phyloP scores from a whole-genome alignment of 2,113 vertebrate species.

The Oncorhynchus mykiss region DNA sequence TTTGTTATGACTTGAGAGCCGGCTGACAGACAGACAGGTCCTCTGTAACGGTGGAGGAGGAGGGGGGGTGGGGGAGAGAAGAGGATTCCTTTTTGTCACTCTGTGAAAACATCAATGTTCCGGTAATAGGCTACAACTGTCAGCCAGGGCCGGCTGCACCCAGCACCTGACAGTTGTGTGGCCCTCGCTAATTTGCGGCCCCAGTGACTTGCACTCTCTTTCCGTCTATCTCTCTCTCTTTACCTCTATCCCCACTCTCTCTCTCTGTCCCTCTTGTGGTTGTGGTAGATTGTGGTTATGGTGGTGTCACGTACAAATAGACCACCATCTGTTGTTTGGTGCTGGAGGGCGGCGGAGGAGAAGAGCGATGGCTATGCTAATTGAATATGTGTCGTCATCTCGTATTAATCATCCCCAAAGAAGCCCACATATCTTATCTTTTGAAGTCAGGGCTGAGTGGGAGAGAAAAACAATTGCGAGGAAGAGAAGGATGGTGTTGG shows the following conservation, averaged over 20 bases:
- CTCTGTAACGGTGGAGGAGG: constrained; percentile 71
- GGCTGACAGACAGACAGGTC: constrained; percentile 95
- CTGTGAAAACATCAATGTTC: constrained; percentile 91
- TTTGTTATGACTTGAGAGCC: constrained; percentile 99
- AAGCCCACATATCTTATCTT: constrained; percentile 48
- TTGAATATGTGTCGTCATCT: constrained; percentile 74
- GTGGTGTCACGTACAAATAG: constrained; percentile 84
- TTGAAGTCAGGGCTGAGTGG: constrained; percentile 73
- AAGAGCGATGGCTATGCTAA: constrained; percentile 71
- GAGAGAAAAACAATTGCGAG: constrained; percentile 43
- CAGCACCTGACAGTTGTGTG: constrained; percentile 88
- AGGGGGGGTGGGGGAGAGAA: constrained; percentile 67
- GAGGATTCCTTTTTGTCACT: constrained; percentile 92
- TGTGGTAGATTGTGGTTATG: constrained; percentile 73
- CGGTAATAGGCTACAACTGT: constrained; percentile 92
- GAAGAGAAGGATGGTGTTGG: constrained; percentile 37
- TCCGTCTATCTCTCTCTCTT: constrained; percentile 31
- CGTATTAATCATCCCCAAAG: constrained; percentile 59
- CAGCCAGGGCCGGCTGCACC: constrained; percentile 88
- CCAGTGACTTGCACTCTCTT: constrained; percentile 78
- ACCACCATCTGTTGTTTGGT: constrained; percentile 80
- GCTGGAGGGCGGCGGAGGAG: constrained; percentile 59
- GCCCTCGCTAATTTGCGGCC: constrained; percentile 90
- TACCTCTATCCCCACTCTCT: constrained; percentile 6
- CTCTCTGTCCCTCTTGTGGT: too few relatives aligned